These are phyloP conservation scores for Champsocephalus esox DNA, from an alignment of 2,797 vertebrate genomes.

Conservation along the genomic window DNA sequence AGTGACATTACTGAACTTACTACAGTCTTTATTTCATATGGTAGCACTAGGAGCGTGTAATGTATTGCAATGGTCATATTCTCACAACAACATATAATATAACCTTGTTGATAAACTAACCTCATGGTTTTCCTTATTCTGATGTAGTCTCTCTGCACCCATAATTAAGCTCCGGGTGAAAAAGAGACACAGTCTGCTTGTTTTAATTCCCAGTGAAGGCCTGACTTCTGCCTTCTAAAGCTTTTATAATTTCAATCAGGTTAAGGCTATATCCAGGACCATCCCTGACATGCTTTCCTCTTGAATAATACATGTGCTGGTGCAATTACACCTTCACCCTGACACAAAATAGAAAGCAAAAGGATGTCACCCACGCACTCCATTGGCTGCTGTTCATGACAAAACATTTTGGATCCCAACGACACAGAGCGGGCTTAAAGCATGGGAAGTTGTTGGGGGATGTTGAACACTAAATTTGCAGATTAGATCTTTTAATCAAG, in stretches of 20 bases:
- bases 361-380: conserved; percentile 57
- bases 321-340: conserved; percentile 73
- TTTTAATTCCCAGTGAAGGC: conserved; percentile 28
- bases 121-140: not conserved
- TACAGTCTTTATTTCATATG: not conserved
- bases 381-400: conserved; percentile 52
- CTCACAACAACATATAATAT: not conserved
- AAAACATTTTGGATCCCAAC: conserved; percentile 42
- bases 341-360: conserved; percentile 69
- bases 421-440: conserved; percentile 53
- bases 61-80: too few species aligned
- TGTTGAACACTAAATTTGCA: conserved; percentile 73
- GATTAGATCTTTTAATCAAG: conserved; percentile 82
- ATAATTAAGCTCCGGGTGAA: conserved; percentile 32
- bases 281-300: conserved; percentile 47
- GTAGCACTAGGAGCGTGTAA: not conserved
- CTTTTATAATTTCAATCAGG: conserved; percentile 36
- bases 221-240: conserved; percentile 29
- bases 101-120: conserved; percentile 2
- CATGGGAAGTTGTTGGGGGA: conserved; percentile 66
- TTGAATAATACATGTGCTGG: conserved; percentile 72
- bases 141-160: conserved; percentile 2
- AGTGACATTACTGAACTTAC: not conserved
- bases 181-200: conserved; percentile 29
- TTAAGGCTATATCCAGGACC: conserved; percentile 37